These are phyloP conservation scores for Punctoribates punctum DNA, from an alignment of 2,888 invertebrate genomes.

Conservation along the genomic window DNA sequence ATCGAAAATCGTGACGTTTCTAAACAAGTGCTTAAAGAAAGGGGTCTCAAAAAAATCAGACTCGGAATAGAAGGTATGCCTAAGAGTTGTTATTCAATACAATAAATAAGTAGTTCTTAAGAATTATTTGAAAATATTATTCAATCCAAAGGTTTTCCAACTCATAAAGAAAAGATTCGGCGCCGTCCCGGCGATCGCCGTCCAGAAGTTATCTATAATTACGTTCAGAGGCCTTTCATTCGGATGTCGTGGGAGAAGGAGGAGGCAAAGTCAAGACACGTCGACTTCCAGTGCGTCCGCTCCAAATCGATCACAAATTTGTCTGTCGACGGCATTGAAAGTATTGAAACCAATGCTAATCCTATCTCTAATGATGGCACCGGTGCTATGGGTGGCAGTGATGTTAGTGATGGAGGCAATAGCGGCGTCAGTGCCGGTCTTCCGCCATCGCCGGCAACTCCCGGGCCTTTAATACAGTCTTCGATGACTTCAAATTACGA, in stretches of 20 bases:
- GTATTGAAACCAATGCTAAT: background rate
- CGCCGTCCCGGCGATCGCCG: slow-evolving; percentile 81
- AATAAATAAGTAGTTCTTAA: background rate
- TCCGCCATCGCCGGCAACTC: slow-evolving; percentile 14
- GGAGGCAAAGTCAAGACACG: slow-evolving; percentile 96
- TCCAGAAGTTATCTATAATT: slow-evolving; percentile 98
- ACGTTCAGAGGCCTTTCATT: slow-evolving; percentile 97
- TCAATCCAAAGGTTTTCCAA: slow-evolving; percentile 71
- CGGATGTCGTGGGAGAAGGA: slow-evolving; percentile 99
- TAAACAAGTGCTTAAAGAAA: slow-evolving; percentile 91
- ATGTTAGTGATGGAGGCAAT: background rate
- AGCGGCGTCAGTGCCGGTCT: background rate
- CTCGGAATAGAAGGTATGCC: slow-evolving; percentile 82
- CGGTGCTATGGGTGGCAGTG: background rate
- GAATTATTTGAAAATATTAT: slow-evolving; percentile 13
- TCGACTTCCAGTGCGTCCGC: slow-evolving; percentile 98
- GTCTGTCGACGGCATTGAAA: slow-evolving; percentile 57
- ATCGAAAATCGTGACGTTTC: slow-evolving; percentile 99
- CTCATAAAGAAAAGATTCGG: slow-evolving; percentile 97
- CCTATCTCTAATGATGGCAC: background rate
- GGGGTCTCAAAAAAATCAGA: slow-evolving; percentile 96
- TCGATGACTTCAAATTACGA: background rate
- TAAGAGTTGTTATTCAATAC: background rate
- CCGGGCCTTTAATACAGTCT: background rate
- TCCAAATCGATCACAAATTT: slow-evolving; percentile 96